Evolutionary conservation across 37 sponge, comb jelly and placozoan genomes (phyloP), one percentile per base, ranked within the genome.

Genomic region (Hexactinellida sp.): DNA sequence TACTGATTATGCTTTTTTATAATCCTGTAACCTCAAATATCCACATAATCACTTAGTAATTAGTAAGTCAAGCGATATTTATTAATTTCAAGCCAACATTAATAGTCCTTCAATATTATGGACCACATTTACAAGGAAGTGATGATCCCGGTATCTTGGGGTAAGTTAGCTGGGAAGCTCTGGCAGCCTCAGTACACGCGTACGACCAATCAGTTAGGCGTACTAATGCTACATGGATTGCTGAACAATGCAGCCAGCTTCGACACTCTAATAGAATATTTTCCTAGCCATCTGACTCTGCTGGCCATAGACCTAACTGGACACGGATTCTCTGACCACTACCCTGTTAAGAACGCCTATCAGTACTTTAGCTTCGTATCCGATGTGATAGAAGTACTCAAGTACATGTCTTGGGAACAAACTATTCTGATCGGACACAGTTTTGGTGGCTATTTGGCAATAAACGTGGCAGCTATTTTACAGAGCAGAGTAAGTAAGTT

Each of bases 381-480:
- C 30, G 76, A 63, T 63, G 76, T 63, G 76, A 63, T 63, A 21
- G 76, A 63, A n/a, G 76, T 63, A 25, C 34, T 63, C 32, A 63
- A 28, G 76, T 63, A 32, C 34, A 7, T 63, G 21, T 25, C 28
- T n/a, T 63, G 76, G 76, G 76, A 63, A 23, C 25, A 25, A n/a
- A 3, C 30, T 25, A 63, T n/a, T n/a, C 30, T 63, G 76, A 28
- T 63, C 13, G 76, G 76, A 63, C 76, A 63, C 13, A 63, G 76
- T 63, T 63, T 63, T 23, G 76, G 76, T 25, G 76, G 76, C 3
- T 23, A 21, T 3, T n/a, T 63, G 34, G 76, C 76, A 28, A 25
- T 63, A 63, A 63, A 10, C 3, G 3, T 63, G 13, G 76, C 76
- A 63, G 76, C 76, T 63, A 63, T 63, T n/a, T 63, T 63, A 63